Evolutionary conservation across 2,888 invertebrate species (phyloP).

Genomic region (Hyposoter didymator): DNA sequence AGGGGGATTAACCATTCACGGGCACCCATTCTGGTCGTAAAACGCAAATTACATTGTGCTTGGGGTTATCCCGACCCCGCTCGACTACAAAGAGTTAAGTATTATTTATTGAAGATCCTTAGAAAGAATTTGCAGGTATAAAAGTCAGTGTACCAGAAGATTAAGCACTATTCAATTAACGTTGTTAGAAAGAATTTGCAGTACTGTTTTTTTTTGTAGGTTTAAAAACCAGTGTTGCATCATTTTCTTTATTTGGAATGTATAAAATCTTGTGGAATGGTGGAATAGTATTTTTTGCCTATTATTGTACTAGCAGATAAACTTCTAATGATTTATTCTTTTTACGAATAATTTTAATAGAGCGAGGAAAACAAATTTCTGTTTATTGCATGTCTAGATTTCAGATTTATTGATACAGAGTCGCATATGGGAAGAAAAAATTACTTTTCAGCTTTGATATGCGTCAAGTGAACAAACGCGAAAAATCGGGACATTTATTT

Average conservation of each 20-base stretch:
- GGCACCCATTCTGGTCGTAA: no score
- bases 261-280: no score
- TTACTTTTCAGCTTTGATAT: background rate
- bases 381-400: background rate
- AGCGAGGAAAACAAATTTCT: background rate
- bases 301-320: no score
- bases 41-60: no score
- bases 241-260: no score
- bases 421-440: background rate
- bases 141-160: background rate
- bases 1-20: no score
- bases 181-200: background rate
- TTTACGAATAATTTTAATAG: no score
- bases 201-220: background rate
- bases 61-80: no score
- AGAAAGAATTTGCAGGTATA: background rate
- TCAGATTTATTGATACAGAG: background rate
- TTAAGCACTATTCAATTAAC: background rate
- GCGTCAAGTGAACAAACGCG: background rate
- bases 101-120: background rate
- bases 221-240: background rate
- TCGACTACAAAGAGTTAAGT: no score
- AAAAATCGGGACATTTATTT: background rate
- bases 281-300: no score
- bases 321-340: no score